Base-by-base conservation (phyloP, 2,888 invertebrate species). In the Steinernema scapterisci region DNA sequence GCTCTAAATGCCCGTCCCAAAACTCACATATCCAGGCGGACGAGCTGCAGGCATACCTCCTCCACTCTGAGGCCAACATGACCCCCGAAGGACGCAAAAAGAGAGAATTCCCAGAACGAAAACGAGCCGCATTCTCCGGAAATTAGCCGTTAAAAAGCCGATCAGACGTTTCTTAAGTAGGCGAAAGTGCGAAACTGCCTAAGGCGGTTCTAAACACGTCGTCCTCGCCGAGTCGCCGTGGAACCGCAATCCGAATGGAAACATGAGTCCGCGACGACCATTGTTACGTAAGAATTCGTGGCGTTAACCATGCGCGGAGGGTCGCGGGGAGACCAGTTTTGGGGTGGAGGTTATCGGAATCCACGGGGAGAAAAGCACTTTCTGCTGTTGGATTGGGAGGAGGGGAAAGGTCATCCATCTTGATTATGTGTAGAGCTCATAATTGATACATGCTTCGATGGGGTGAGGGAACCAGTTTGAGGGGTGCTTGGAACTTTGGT, bases 21-120 rank as follows among this genome's bases (percentile, higher is more conserved):
- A 31, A 63, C 63, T 63, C 25, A 63, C 63, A 63, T 63, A 63
- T 11, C 38, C 63, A 27, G 63, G 63, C 16, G 63, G 63, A 9
- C 21, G 31, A 7, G 31, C 21, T 2, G 25, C 63, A 9, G 63
- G 63, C 16, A 38, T 38, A 9, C 5, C 38, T 38, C 38, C 38
- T 38, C 38, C 38, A 38, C 38, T 38, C 38, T 38, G 3, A 38
- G 38, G 38, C 38, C 38, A 38, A 38, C 31, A 16, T 16, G 63
- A 27, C 3, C 63, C 63, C 27, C 11, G 31, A 25, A 31, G 27
- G 25, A 13, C 16, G 31, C 63, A 16, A n/a, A 16, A 3, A 31
- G 6, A 1, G 3, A 25, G 7, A 31, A 63, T 9, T 13, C 16
- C 63, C 27, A 19, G 25, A 21, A 3, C 11, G 16, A 63, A 25